phyloP scores from a whole-genome alignment of 2,888 invertebrate species.

The Diarsia dahlii region DNA sequence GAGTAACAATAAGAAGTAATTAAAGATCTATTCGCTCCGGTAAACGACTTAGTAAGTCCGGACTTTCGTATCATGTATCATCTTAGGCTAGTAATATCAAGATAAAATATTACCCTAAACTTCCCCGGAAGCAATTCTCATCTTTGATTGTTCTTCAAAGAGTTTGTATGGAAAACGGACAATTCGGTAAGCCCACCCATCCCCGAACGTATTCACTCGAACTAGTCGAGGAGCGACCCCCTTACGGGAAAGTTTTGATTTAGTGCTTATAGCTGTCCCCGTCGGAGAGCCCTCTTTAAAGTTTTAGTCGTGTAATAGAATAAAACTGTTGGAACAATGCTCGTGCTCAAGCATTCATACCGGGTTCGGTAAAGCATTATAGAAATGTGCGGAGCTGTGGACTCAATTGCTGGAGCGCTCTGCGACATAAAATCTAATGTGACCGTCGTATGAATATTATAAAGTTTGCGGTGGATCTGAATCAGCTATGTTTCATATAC shows the following conservation, averaged over 20 bases:
- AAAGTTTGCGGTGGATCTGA: conserved; percentile 69
- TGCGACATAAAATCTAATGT: conserved; percentile 82
- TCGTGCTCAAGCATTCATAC: conserved; percentile 82
- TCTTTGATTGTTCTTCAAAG: conserved; percentile 74
- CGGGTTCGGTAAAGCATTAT: conserved; percentile 74
- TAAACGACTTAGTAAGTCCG: conserved; percentile 41
- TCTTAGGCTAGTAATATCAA: conserved; percentile 65
- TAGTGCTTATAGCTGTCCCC: conserved; percentile 89
- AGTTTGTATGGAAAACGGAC: conserved; percentile 80
- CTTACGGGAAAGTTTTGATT: conserved; percentile 89
- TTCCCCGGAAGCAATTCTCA: conserved; percentile 72
- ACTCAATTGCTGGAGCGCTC: conserved; percentile 79
- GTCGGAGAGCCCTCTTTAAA: conserved; percentile 86
- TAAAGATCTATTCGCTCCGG: conserved; percentile 47
- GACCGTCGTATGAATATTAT: conserved; percentile 83
- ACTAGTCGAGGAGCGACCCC: conserved; percentile 80
- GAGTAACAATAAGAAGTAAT: conserved; percentile 57
- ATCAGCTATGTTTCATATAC: conserved; percentile 1
- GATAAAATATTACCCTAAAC: conserved; percentile 73
- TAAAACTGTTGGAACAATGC: conserved; percentile 88
- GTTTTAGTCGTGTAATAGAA: conserved; percentile 88
- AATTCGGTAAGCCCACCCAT: conserved; percentile 77
- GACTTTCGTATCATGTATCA: conserved; percentile 54
- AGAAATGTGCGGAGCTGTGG: conserved; percentile 79
- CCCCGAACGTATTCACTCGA: conserved; percentile 83